Evolutionary conservation across 2,113 vertebrate species (phyloP), one percentile per base, ranked within the genome.

Genomic region (Semnopithecus entellus): DNA sequence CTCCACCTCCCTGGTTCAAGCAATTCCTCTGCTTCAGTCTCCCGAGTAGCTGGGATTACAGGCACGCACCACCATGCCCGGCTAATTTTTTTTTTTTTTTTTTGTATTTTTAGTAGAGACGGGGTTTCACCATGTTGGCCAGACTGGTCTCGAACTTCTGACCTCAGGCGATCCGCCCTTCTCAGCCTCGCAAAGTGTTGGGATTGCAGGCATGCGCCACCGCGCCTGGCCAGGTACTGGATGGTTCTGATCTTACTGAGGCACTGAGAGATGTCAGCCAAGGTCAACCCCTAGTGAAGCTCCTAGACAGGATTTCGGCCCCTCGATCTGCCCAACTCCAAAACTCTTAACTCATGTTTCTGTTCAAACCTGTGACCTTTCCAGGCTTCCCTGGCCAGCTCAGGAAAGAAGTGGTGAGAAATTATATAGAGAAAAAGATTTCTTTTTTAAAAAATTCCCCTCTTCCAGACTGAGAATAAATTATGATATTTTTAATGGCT

Each of bases 401-500:
- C 50, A 43, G 64, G 50, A 91, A 86, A 52, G 45, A 35, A 45
- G 25, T 1, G 43, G 64, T 13, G 13, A 87, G 91, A 52, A 38
- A 80, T 66, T 22, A 43, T 72, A 4, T 6, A 66, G 48, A 40
- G 55, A 38, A 50, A 57, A 38, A 50, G 55, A 38, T 73, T 80
- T 8, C 20, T 73, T 66, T 14, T 82, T 57, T 13, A 0, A 64
- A 64, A 64, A 64, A 61, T 38, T 89, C 27, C 35, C 68, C n/a
- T 64, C 73, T 68, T 79, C 27, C 72, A 79, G n/a, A 84, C n/a
- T 66, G 84, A 72, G 76, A 81, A 55, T 14, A 40, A 75, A 61
- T 30, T 6, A 40, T 61, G 8, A 76, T 92, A 20, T 43, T 80
- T 55, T 57, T 66, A 80, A 66, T 90, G 80, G 76, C 84, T 94